These are phyloP conservation scores for Coelopa pilipes DNA, from an alignment of 2,888 invertebrate genomes.

Conservation along the genomic window DNA sequence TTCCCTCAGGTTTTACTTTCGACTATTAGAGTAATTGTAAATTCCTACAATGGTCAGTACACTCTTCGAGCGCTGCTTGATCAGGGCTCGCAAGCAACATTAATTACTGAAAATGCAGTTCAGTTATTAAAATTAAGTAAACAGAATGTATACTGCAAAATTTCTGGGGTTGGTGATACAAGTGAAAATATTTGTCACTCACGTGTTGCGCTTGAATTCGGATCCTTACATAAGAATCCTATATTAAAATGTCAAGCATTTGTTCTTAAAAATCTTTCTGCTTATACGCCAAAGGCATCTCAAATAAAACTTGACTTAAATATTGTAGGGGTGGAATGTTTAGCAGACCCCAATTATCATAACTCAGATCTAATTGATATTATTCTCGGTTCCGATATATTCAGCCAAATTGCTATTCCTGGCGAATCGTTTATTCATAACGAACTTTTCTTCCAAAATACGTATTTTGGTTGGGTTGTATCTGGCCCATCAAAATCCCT, in stretches of 20 bases:
- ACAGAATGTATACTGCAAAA: slow-evolving; percentile 3
- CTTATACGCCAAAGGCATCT: neutral
- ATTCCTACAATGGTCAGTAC: neutral
- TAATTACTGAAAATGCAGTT: slow-evolving; percentile 9
- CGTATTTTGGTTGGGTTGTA: slow-evolving; percentile 36
- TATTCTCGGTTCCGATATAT: slow-evolving; percentile 34
- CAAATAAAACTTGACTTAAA: too few relatives aligned
- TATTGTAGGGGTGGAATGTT: too few relatives aligned
- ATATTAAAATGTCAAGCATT: slow-evolving; percentile 2
- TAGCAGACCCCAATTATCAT: slow-evolving; percentile 33
- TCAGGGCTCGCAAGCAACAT: slow-evolving; percentile 10
- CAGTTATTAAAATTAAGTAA: slow-evolving; percentile 7
- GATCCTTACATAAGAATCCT: neutral
- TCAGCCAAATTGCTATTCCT: slow-evolving; percentile 27
- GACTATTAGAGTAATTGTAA: neutral
- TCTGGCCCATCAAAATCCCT: slow-evolving; percentile 21
- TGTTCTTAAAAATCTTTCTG: neutral
- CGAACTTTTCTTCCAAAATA: slow-evolving; percentile 37
- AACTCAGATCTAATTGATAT: slow-evolving; percentile 32
- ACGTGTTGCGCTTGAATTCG: neutral
- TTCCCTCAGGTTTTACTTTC: slow-evolving; percentile 2
- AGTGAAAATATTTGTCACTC: slow-evolving; percentile 4
- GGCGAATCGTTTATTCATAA: slow-evolving; percentile 29
- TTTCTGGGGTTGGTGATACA: neutral
- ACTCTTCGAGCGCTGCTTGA: slow-evolving; percentile 6